phyloP scores from a whole-genome alignment of 2,888 invertebrate species.

The Yponomeuta sedellus region DNA sequence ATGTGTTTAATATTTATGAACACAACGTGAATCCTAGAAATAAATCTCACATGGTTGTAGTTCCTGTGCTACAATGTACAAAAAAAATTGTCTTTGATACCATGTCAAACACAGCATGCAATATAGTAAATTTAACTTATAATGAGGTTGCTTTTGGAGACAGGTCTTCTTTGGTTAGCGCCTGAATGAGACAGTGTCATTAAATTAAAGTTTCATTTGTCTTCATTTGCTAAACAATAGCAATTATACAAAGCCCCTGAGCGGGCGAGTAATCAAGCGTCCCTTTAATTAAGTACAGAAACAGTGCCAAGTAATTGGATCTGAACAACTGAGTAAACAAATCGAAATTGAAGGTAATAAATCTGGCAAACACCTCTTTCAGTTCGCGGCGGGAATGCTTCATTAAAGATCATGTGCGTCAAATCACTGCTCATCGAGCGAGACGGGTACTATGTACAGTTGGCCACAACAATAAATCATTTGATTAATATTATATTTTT shows the following conservation, averaged over 20 bases:
- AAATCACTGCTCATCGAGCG: background rate
- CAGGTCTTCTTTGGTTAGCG: slow-evolving; percentile 55
- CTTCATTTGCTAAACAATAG: slow-evolving; percentile 77
- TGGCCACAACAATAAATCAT: background rate
- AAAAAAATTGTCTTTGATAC: background rate
- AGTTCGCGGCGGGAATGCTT: slow-evolving; percentile 48
- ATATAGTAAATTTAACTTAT: slow-evolving; percentile 41
- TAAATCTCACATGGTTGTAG: no score
- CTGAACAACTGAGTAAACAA: slow-evolving; percentile 77
- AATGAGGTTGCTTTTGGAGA: slow-evolving; percentile 46
- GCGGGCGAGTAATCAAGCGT: slow-evolving; percentile 76
- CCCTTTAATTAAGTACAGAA: slow-evolving; percentile 77
- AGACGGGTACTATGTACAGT: background rate
- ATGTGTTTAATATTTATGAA: no score
- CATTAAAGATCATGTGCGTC: slow-evolving; percentile 37
- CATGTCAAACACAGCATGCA: background rate
- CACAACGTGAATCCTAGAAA: no score
- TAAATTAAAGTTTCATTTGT: slow-evolving; percentile 77
- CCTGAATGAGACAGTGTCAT: slow-evolving; percentile 73
- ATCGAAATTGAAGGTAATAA: slow-evolving; percentile 75
- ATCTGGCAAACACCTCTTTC: slow-evolving; percentile 73
- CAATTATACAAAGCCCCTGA: slow-evolving; percentile 76
- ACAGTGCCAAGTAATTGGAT: slow-evolving; percentile 77
- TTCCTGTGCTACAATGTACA: background rate
- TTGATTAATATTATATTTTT: background rate